Percentiles rank a stretch among this genome's conserved stretches.
phyloP scores from a whole-genome alignment of 2,113 vertebrate species.

The Phrynocephalus versicolor region DNA sequence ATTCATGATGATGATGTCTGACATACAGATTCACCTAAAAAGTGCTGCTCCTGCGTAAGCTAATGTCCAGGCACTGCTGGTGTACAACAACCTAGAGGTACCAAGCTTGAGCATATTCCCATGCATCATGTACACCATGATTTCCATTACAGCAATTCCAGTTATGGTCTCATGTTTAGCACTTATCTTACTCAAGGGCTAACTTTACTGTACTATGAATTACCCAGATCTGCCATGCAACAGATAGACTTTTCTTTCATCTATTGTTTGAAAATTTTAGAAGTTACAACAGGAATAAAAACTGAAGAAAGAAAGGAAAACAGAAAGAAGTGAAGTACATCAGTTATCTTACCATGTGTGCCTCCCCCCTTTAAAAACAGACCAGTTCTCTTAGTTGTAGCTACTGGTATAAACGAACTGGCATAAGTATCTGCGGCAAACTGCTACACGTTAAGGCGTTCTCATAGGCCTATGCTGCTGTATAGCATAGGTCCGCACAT shows the following conservation, averaged over 20 bases:
- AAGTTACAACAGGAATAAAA: neutral
- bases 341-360: neutral
- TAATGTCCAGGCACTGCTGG: fast-evolving
- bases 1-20: neutral
- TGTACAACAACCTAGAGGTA: constrained; percentile 14
- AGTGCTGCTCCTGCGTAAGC: constrained; percentile 8
- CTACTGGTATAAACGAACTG: no score
- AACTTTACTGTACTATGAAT: constrained; percentile 5
- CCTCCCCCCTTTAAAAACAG: no score
- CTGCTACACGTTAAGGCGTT: no score
- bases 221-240: neutral
- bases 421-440: no score
- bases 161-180: neutral
- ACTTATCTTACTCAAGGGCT: neutral
- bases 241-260: neutral
- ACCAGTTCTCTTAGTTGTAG: no score
- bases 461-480: no score
- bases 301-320: neutral
- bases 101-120: neutral
- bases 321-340: neutral
- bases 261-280: neutral
- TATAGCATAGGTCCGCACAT: no score
- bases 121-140: neutral
- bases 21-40: constrained; percentile 28
- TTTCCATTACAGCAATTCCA: constrained; percentile 14